Conservation (phyloP, 1,140 invertebrate genomes). For the Bombus pyrosoma region DNA sequence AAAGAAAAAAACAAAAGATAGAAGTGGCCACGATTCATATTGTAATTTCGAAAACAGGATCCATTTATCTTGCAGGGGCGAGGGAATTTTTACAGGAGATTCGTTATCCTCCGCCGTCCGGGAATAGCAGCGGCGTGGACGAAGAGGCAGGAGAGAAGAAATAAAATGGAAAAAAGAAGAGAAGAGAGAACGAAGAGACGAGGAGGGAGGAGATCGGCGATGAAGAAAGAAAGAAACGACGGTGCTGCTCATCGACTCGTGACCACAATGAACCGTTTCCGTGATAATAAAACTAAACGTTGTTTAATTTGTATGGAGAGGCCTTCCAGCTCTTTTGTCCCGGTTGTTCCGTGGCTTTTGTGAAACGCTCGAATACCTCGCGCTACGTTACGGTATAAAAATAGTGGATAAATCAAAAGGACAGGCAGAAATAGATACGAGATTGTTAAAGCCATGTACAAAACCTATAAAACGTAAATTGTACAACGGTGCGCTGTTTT, state of each 20-base stretch:
- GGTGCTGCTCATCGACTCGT: conserved; percentile 48
- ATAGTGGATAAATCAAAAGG: background rate
- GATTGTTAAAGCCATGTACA: too few species aligned
- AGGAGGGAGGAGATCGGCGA: background rate
- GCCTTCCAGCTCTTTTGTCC: background rate
- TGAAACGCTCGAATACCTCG: background rate
- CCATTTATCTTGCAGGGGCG: conserved; percentile 58
- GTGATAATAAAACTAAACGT: conserved; percentile 55
- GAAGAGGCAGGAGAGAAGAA: background rate
- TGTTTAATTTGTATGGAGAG: conserved; percentile 51
- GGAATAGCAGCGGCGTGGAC: conserved; percentile 11
- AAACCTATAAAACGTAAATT: too few species aligned
- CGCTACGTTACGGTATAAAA: background rate
- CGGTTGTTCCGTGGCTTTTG: background rate
- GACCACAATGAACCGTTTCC: conserved; percentile 61
- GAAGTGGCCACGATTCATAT: conserved; percentile 65
- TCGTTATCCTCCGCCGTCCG: conserved; percentile 52
- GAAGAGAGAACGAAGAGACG: too few species aligned
- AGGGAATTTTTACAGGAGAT: conserved; percentile 57
- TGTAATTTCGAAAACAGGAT: conserved; percentile 64
- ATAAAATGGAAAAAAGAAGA: background rate
- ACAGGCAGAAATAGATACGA: too few species aligned
- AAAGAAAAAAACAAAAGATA: background rate
- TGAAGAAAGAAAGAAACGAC: conserved; percentile 5
- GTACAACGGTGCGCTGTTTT: too few species aligned